These are phyloP conservation scores for Mormyrus iriodes DNA, from an alignment of 2,113 vertebrate genomes.

Conservation along the genomic window DNA sequence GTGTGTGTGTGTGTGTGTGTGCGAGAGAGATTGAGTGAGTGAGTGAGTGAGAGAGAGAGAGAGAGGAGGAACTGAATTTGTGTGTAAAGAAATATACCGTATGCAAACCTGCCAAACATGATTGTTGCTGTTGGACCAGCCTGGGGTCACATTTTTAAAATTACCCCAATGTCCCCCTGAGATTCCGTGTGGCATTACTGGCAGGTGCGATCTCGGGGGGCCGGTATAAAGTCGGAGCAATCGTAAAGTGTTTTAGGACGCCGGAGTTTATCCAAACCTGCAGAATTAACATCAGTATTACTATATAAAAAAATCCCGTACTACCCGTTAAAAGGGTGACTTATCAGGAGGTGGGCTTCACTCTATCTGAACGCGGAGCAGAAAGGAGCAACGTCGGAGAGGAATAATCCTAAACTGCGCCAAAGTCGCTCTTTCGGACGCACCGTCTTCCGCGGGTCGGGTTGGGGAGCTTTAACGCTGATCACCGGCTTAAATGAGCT, in stretches of 20 bases:
- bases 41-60: no score
- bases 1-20: no score
- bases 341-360: not conserved
- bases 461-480: constrained; percentile 14
- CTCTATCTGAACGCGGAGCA: not conserved
- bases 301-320: not conserved
- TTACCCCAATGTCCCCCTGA: not conserved
- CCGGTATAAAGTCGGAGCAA: not conserved
- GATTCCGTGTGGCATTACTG: not conserved
- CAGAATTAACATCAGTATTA: not conserved
- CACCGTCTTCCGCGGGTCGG: constrained; percentile 32
- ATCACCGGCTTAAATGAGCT: constrained; percentile 23
- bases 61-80: not conserved
- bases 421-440: not conserved
- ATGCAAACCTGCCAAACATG: not conserved
- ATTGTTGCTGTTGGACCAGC: not conserved
- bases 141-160: not conserved
- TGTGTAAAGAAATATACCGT: not conserved
- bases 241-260: not conserved
- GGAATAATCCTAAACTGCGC: not conserved
- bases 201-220: not conserved
- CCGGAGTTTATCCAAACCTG: not conserved
- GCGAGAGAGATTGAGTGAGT: no score
- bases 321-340: not conserved
- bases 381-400: not conserved